A percentile compares a stretch with the other conserved stretches of the same genome.
phyloP scores from a whole-genome alignment of 30 jellyfish, hydroid and myxozoan genomes.

The Haliclystus octoradiatus region DNA sequence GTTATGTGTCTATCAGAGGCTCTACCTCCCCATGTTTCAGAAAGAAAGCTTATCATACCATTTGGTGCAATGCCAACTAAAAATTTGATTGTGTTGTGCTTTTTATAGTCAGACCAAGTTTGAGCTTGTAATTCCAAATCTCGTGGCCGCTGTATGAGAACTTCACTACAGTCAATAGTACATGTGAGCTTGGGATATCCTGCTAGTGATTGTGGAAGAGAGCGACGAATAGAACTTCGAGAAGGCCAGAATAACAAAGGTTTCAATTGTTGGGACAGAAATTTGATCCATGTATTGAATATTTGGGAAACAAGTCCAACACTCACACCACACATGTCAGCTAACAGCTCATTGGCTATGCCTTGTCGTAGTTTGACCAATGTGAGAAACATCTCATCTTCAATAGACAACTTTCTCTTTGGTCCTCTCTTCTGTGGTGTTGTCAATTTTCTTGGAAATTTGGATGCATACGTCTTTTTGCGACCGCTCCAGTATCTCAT shows the following conservation, averaged over 20 bases:
- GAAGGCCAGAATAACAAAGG: constrained; percentile 5
- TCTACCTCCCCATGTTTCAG: constrained; percentile 34
- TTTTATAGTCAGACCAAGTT: too few relatives aligned
- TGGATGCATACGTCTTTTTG: constrained; percentile 1
- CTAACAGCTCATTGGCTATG: too few relatives aligned
- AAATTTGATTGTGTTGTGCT: too few relatives aligned
- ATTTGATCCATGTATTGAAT: too few relatives aligned
- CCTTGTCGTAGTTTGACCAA: too few relatives aligned
- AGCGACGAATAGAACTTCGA: neutral
- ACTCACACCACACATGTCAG: too few relatives aligned
- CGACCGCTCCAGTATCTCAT: constrained; percentile 5
- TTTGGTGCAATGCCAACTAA: constrained; percentile 37
- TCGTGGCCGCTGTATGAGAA: constrained; percentile 45
- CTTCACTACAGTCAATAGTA: constrained; percentile 50
- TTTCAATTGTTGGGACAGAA: neutral
- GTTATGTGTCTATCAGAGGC: too few relatives aligned
- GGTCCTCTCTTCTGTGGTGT: too few relatives aligned
- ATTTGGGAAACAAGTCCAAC: too few relatives aligned
- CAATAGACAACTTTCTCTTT: too few relatives aligned
- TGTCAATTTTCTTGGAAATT: constrained; percentile 12
- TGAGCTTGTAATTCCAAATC: too few relatives aligned
- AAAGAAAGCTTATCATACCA: constrained; percentile 25
- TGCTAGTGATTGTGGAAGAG: constrained; percentile 3
- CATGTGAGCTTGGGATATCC: constrained; percentile 20
- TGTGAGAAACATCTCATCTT: too few relatives aligned